Evolutionary conservation across 1,140 invertebrate species (phyloP), one percentile per base, ranked within the genome.

Genomic region (Stegodyphus mimosarum): DNA sequence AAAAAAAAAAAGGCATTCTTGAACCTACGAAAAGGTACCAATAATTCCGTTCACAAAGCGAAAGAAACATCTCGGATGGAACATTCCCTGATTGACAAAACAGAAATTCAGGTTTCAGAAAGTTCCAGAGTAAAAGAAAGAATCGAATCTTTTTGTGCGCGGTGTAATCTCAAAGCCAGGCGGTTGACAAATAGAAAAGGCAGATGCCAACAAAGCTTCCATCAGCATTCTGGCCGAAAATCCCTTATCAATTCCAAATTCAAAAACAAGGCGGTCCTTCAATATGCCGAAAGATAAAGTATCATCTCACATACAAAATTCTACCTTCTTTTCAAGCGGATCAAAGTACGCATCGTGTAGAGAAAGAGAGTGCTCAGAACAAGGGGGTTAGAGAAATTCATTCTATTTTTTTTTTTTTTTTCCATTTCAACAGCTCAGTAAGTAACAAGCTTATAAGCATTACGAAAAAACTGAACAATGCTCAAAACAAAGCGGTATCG

Each of bases 171-270:
- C 64, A 13, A 13, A 60, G 55, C 55, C 15, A 9, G 1, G 17
- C 7, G 64, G 64, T 67, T 67, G 64, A 67, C 11, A 67, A 67
- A 67, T 67, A n/a, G 64, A 15, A n/a, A 67, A 17, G 64, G 64
- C 17, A 7, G 64, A 15, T 67, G 64, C 64, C 64, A 67, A 67
- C 64, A 67, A 6, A 67, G n/a, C 2, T n/a, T 17, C 64, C 17
- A 7, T n/a, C n/a, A 17, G 10, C 64, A 67, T 15, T 3, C 64
- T n/a, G n/a, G 17, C 64, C 7, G 64, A 7, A 17, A 67, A 7
- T n/a, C 64, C 17, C 17, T n/a, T n/a, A n/a, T 67, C 7, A 15
- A 7, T 67, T 15, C 9, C 10, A 67, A 67, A n/a, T 9, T 67
- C 64, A 67, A 67, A 67, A n/a, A 15, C 9, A 67, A 67, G 64